Base-by-base conservation (phyloP, 1,140 invertebrate species). In the Danaus plexippus region DNA sequence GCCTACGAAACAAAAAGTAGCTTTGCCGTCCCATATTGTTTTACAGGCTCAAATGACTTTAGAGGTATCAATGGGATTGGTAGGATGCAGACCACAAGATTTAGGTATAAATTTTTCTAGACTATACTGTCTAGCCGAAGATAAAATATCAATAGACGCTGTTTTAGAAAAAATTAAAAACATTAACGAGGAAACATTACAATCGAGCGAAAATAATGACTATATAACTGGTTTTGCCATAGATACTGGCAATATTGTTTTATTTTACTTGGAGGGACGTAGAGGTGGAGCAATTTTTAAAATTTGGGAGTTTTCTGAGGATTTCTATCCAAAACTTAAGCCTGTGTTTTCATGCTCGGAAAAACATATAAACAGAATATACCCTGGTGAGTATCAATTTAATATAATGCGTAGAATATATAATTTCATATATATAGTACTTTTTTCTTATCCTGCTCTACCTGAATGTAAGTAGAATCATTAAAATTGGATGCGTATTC, bases 31-130 rank as follows among this genome's bases (percentile, higher is more conserved):
- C 42, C 55, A 56, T 22, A 46, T 72, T 13, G 63, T 86, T 22
- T 63, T 84, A 57, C 43, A 73, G 52, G 67, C 80, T 11, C 77
- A 86, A 63, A 85, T 84, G 80, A 74, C 71, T 9, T 62, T 86
- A 55, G 67, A 77, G 47, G 63, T 76, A 41, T 76, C 75, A 9
- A 63, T 86, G n/a, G 80, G 80, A 9, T 57, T 80, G 11, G 72
- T 81, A 54, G 83, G 83, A 48, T 86, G 80, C 52, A 75, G 64
- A 57, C 66, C 77, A 46, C 61, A 55, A 9, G 63, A 52, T 51
- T 22, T 67, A 9, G 50, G 32, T 46, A 10, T 22, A 9, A 64
- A 67, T 61, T 83, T 72, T 59, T 75, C 76, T 7, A 71, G 83
- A 66, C 57, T 86, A n/a, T 80, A 64, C 41, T 74, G 67, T 50